These are phyloP conservation scores for Microcebus ravelobensis DNA, from an alignment of 2,113 vertebrate genomes.

Conservation along the genomic window DNA sequence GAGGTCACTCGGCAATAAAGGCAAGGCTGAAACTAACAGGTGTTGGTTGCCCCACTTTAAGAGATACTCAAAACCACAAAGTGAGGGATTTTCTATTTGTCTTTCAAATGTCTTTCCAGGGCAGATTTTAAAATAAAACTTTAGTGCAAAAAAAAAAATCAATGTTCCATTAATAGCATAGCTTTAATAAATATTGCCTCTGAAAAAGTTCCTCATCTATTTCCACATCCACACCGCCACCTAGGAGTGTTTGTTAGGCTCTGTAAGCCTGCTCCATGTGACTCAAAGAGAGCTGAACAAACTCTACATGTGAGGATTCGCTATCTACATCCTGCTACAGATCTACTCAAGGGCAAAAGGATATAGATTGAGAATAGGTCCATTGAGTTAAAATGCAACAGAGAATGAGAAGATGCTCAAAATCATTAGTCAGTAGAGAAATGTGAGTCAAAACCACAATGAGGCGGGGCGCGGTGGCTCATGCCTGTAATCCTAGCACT, in stretches of 20 bases:
- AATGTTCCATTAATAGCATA: not conserved
- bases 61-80: not conserved
- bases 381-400: not conserved
- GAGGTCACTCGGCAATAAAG: not conserved
- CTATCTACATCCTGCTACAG: not conserved
- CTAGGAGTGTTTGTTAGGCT: conserved; percentile 11
- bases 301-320: not conserved
- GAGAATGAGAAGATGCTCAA: not conserved
- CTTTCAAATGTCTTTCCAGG: conserved; percentile 35
- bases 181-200: conserved; percentile 47
- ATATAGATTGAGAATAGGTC: not conserved
- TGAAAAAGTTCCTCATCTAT: not conserved
- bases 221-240: not conserved
- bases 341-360: not conserved
- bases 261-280: not conserved
- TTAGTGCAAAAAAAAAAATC: not conserved
- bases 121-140: conserved; percentile 59
- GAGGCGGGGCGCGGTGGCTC: not conserved
- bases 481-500: too few relatives aligned
- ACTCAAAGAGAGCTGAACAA: conserved; percentile 2
- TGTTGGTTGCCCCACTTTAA: not conserved
- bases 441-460: not conserved
- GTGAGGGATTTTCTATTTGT: not conserved
- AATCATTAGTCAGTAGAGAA: not conserved
- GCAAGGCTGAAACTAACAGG: not conserved